Evolutionary conservation across 1,140 invertebrate genomes (phyloP).

Genomic region (Drosophila neocordata): DNA sequence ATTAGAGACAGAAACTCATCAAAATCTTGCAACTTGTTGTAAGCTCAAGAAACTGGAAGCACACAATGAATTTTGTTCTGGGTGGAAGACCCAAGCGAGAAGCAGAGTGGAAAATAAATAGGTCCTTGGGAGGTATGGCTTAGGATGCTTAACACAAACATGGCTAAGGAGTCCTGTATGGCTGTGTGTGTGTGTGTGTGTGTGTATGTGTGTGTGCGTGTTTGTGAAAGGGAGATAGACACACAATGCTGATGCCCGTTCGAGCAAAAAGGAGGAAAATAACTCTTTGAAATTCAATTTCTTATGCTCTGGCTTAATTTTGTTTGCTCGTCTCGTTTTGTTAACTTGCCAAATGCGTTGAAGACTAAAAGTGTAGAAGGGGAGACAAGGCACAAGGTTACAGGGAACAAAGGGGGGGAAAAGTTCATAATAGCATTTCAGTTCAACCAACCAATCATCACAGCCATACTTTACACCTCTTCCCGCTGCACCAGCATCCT

Average conservation of each 20-base stretch:
- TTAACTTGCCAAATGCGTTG: slow-evolving; percentile 41
- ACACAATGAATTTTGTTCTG: slow-evolving; percentile 31
- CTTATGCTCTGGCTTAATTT: slow-evolving; percentile 64
- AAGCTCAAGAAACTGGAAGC: neutral
- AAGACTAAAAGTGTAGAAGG: neutral
- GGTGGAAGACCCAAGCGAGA: slow-evolving; percentile 29
- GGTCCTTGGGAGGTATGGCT: slow-evolving; percentile 37
- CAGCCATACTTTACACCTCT: neutral
- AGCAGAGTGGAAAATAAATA: slow-evolving; percentile 37
- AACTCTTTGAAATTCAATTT: slow-evolving; percentile 77
- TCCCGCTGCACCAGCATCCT: neutral
- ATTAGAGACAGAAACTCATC: slow-evolving; percentile 35
- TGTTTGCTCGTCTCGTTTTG: slow-evolving; percentile 49
- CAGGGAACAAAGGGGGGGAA: slow-evolving; percentile 8
- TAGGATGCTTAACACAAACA: slow-evolving; percentile 19
- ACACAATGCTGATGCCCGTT: slow-evolving; percentile 1
- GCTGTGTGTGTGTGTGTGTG: too few relatives aligned
- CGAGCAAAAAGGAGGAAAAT: slow-evolving; percentile 41
- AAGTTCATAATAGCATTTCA: slow-evolving; percentile 61
- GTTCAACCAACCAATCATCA: slow-evolving; percentile 5
- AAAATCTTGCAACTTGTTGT: slow-evolving; percentile 18
- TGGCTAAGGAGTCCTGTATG: neutral
- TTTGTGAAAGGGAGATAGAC: too few relatives aligned
- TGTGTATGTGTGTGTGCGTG: too few relatives aligned
- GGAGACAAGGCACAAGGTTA: neutral